Evolutionary conservation across 2,888 invertebrate genomes (phyloP), one percentile per base, ranked within the genome.

Genomic region (Dryobota labecula): DNA sequence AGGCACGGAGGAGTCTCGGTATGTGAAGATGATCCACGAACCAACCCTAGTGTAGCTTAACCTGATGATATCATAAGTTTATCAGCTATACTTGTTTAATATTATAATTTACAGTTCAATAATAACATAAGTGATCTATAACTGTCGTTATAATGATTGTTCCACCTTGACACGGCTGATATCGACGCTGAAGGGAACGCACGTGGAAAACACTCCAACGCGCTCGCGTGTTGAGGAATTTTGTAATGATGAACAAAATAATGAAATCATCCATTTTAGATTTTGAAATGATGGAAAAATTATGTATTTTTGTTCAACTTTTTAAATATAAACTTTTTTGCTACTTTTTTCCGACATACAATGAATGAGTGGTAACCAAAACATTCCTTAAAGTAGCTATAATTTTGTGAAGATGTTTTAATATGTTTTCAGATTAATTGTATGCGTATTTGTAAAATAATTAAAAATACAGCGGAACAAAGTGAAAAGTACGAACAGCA

Each of bases 151-250:
- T 77, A 73, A 78, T 70, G 65, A 62, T 69, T 57, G 57, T 61
- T 51, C 76, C 61, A 69, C 86, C 85, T 88, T 86, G 88, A 86
- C 87, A 85, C 73, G 82, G 9, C 64, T 41, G 63, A 68, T 69
- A 63, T 41, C 41, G 38, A 6, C 15, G 24, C 71, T 66, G 68
- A 76, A 72, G 54, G 57, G 70, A 63, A 38, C 38, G 73, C 47
- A 65, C 70, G 56, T 68, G 8, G 60, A 78, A 80, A 77, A 81
- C 65, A 79, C 78, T 71, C 72, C 78, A 81, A 79, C 78, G 71
- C 77, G 68, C 15, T 62, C 13, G 15, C 2, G 13, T 0, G 0
- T 0, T 7, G 2, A 6, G 11, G 13, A 15, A 43, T 9, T 60
- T 15, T n/a, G 18, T 36, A 72, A n/a, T 30, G 1, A 47, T 3